Base-by-base conservation (phyloP, 92 coral and sea anemone genomes). In the Bergia puertoricense region DNA sequence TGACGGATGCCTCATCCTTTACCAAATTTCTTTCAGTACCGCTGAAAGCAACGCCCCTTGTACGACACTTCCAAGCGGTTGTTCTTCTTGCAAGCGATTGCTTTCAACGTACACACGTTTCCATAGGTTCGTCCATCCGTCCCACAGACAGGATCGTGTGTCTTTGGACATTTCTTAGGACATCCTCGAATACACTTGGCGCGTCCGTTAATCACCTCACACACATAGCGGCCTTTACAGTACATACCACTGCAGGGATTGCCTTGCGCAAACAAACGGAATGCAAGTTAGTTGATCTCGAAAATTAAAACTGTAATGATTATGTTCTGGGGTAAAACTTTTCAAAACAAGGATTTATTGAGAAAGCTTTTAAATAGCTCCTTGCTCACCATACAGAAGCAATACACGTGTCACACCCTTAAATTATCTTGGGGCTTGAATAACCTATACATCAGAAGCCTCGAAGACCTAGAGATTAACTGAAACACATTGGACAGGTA, bases 41-140 rank as follows among this genome's bases (percentile, higher is more conserved):
- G 22, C 2, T 4, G 40, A 44, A 22, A 74, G 42, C 77, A 74
- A 20, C 18, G 20, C 38, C 46, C 37, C 22, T 14, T 74, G 77
- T 74, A 23, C 0, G 77, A 74, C 42, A 38, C 46, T 5, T 36
- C 16, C 22, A 74, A 1, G 46, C 43, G 11, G 40, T 18, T 37
- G 77, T 74, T 74, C n/a, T 74, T 74, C 46, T 74, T 74, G 37
- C 77, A 74, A 9, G 77, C 77, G 18, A 74, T 74, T 13, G 43
- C 20, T 13, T 74, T 74, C 77, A 74, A 45, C 7, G 20, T 39
- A 20, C 77, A 74, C 43, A 37, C 77, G 43, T 36, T 74, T 38
- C 45, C 77, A 39, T 74, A 74, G 8, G 37, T 74, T n/a, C 46
- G 40, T 16, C 77, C 77, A 22, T 74, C 77, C 42, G 46, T 74